These are phyloP conservation scores for Agrochola litura DNA, from an alignment of 2,888 invertebrate genomes.

Conservation along the genomic window DNA sequence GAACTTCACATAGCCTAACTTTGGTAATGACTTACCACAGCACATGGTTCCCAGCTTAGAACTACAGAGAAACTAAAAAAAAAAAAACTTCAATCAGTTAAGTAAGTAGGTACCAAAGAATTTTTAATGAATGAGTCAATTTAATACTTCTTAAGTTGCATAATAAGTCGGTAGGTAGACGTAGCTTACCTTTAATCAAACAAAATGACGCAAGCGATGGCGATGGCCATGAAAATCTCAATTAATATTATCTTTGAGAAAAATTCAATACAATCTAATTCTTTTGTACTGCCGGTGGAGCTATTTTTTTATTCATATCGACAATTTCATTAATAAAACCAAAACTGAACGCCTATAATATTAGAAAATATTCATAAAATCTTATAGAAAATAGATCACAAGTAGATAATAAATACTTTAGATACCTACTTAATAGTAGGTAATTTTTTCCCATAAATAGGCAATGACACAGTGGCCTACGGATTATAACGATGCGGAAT, in stretches of 20 bases:
- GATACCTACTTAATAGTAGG: not conserved
- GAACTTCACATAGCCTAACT: not conserved
- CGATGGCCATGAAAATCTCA: not conserved
- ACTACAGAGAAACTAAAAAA: not conserved
- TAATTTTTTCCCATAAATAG: not conserved
- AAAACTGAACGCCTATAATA: not conserved
- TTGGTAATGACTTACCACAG: not conserved
- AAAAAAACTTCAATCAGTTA: no score
- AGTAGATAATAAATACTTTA: not conserved
- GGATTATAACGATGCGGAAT: not conserved
- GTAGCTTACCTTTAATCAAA: not conserved
- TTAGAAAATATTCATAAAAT: not conserved
- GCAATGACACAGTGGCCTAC: not conserved
- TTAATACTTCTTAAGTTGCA: not conserved
- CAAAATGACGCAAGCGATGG: not conserved
- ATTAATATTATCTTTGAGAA: conserved; percentile 1
- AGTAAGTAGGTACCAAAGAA: not conserved
- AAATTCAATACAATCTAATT: conserved; percentile 11
- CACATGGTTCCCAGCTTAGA: not conserved
- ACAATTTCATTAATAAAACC: not conserved
- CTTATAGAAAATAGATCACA: not conserved
- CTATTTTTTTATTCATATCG: conserved; percentile 8
- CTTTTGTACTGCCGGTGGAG: not conserved
- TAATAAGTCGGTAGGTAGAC: not conserved
- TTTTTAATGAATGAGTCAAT: not conserved